A percentile compares a stretch with the other conserved stretches of the same genome.
These are phyloP conservation scores for Daubentonia madagascariensis DNA, from an alignment of 2,113 vertebrate genomes.

Conservation along the genomic window DNA sequence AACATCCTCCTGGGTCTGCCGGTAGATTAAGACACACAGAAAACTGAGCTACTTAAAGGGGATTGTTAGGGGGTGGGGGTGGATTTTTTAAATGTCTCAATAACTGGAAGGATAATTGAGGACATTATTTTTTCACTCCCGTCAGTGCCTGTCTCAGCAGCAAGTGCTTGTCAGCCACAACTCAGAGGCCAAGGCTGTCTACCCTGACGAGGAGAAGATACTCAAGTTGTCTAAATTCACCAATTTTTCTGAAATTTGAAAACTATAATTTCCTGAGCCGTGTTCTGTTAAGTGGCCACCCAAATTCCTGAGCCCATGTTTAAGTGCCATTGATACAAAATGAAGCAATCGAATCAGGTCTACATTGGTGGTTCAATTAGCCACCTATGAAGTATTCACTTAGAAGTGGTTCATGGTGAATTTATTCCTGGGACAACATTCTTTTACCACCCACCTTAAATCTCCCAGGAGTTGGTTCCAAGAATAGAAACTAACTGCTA, in stretches of 20 bases:
- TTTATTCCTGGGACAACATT: background rate
- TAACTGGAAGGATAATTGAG: slow-evolving; percentile 46
- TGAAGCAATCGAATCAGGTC: background rate
- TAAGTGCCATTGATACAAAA: background rate
- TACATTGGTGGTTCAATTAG: background rate
- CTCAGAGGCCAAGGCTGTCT: background rate
- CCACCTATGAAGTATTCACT: background rate
- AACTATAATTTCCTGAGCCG: slow-evolving; percentile 13
- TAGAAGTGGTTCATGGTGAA: background rate
- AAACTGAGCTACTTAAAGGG: slow-evolving; percentile 35
- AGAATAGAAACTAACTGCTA: background rate
- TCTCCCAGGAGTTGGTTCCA: background rate
- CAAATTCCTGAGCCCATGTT: background rate
- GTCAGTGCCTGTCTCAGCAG: background rate
- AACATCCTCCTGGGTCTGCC: background rate
- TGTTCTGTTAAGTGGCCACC: background rate
- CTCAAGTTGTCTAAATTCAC: slow-evolving; percentile 14
- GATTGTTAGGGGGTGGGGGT: background rate
- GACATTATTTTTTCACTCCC: background rate
- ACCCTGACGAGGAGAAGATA: background rate
- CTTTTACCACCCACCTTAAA: background rate
- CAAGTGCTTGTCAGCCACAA: slow-evolving; percentile 14
- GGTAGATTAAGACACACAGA: background rate
- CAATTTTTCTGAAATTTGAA: slow-evolving; percentile 54
- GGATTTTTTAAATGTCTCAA: background rate